phyloP scores from a whole-genome alignment of 2,888 invertebrate species.

The Ptilodon capucinus region DNA sequence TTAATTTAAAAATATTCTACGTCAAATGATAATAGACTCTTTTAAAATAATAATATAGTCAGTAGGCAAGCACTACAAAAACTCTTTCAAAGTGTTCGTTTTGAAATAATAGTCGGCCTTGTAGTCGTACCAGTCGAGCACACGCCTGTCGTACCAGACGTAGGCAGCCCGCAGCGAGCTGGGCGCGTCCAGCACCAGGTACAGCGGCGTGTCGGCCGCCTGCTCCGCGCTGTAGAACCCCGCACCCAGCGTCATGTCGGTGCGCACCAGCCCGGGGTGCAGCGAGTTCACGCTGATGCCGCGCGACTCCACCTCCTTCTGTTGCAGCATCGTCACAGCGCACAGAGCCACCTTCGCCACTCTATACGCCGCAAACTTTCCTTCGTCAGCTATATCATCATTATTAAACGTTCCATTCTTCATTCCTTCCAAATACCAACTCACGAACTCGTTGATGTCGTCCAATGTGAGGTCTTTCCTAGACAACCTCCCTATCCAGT shows the following conservation, averaged over 20 bases:
- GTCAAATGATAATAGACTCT: no score
- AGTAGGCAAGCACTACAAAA: background rate
- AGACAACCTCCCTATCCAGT: slow-evolving; percentile 57
- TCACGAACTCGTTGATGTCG: slow-evolving; percentile 79
- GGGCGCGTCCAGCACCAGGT: slow-evolving; percentile 78
- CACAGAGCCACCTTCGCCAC: slow-evolving; percentile 88
- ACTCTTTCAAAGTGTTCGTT: slow-evolving; percentile 25
- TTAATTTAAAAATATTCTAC: no score
- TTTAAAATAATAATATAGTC: no score
- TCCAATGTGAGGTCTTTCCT: slow-evolving; percentile 47
- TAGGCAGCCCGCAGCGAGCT: slow-evolving; percentile 83
- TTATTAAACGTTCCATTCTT: slow-evolving; percentile 51
- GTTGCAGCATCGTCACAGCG: slow-evolving; percentile 86
- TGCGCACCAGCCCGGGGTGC: slow-evolving; percentile 89
- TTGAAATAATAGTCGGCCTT: slow-evolving; percentile 61
- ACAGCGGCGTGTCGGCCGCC: slow-evolving; percentile 81
- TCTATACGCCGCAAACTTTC: slow-evolving; percentile 83
- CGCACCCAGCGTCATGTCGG: slow-evolving; percentile 87
- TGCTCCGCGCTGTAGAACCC: slow-evolving; percentile 81
- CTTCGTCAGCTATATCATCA: slow-evolving; percentile 69
- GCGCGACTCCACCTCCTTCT: slow-evolving; percentile 79
- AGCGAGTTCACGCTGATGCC: slow-evolving; percentile 84
- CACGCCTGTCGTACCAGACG: slow-evolving; percentile 83
- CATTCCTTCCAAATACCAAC: slow-evolving; percentile 81
- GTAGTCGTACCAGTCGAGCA: slow-evolving; percentile 81